Evolutionary conservation across 2,113 vertebrate species (phyloP).

Genomic region (Bothrops jararaca): DNA sequence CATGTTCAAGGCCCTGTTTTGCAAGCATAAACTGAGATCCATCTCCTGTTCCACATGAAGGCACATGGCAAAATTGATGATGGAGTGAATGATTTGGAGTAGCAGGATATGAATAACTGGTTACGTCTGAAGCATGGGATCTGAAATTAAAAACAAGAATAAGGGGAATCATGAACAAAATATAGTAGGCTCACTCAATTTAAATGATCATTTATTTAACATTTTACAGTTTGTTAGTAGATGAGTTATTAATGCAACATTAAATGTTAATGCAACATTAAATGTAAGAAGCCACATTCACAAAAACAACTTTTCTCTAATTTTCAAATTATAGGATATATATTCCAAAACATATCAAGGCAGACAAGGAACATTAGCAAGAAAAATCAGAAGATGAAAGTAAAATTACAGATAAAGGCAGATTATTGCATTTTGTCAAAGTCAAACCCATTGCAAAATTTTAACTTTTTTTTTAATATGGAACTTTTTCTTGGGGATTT

Average conservation of each 20-base stretch:
- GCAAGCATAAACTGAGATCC: constrained; percentile 62
- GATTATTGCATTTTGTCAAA: constrained; percentile 29
- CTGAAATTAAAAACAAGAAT: constrained; percentile 65
- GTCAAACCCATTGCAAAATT: constrained; percentile 20
- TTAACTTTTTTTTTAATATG: neutral
- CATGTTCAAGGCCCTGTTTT: constrained; percentile 77
- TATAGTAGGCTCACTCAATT: neutral
- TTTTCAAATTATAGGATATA: neutral
- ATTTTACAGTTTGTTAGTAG: constrained; percentile 15
- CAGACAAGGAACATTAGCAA: constrained; percentile 14
- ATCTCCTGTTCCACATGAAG: constrained; percentile 68
- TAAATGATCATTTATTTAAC: neutral
- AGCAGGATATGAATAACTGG: constrained; percentile 86
- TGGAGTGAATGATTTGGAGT: constrained; percentile 90
- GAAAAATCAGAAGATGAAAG: constrained; percentile 43
- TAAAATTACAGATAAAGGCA: constrained; percentile 25
- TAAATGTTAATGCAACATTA: constrained; percentile 34
- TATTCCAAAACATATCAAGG: neutral
- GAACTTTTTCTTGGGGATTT: constrained; percentile 6
- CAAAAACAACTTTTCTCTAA: neutral
- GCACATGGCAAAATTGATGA: constrained; percentile 72
- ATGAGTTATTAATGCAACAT: constrained; percentile 38
- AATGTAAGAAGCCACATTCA: constrained; percentile 26
- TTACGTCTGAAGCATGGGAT: constrained; percentile 82
- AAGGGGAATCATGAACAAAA: constrained; percentile 38